A percentile compares a stretch with the other conserved stretches of the same genome.
Evolutionary conservation across 2,888 invertebrate genomes (phyloP).

Genomic region (Teleogryllus oceanicus): DNA sequence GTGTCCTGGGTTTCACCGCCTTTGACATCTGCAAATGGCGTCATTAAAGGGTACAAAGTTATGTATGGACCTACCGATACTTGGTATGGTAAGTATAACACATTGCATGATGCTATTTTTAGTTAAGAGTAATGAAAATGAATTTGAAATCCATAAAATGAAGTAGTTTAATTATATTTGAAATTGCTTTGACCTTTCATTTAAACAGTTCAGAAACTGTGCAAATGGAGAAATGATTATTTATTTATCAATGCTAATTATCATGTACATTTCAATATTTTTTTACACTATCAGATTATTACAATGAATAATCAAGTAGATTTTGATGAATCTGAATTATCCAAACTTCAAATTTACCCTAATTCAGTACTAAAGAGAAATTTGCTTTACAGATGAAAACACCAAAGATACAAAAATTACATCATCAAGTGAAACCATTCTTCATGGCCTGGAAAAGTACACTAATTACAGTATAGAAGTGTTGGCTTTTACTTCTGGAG

Average conservation of each 20-base stretch:
- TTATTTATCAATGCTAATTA: no score
- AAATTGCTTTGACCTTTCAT: no score
- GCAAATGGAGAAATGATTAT: no score
- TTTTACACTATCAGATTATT: no score
- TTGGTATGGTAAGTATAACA: constrained; percentile 76
- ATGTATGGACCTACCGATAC: constrained; percentile 86
- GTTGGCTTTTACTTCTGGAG: constrained; percentile 88
- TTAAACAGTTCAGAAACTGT: no score
- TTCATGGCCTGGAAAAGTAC: constrained; percentile 90
- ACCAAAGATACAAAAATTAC: constrained; percentile 88
- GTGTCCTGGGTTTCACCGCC: constrained; percentile 95
- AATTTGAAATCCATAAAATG: neutral
- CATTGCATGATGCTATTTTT: neutral
- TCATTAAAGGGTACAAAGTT: constrained; percentile 94
- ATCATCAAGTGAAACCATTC: constrained; percentile 85
- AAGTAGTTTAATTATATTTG: neutral
- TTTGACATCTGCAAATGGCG: constrained; percentile 85
- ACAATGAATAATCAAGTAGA: no score
- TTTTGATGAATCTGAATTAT: no score
- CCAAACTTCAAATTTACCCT: no score
- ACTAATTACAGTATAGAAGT: constrained; percentile 98
- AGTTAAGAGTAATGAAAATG: neutral
- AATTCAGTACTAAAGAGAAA: no score
- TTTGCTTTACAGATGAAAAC: constrained; percentile 67
- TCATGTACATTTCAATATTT: no score